Conservation (phyloP, 2,888 invertebrate species). For the Oscheius onirici region DNA sequence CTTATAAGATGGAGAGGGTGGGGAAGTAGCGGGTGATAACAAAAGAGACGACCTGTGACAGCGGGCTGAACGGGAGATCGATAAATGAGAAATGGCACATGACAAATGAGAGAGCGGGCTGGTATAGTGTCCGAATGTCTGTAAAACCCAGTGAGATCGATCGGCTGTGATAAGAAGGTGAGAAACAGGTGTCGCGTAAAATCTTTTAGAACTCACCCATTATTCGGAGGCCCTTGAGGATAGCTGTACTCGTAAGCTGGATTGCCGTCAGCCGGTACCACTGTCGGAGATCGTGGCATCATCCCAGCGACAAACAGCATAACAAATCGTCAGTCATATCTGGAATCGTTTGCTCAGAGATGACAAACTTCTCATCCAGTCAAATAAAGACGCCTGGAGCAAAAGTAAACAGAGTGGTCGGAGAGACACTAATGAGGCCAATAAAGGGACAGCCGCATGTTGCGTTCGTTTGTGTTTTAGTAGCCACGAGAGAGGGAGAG, state of each 20-base stretch:
- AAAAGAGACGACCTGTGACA: conserved; percentile 14
- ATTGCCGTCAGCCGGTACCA: conserved; percentile 20
- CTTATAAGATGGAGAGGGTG: neutral
- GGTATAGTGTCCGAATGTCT: neutral
- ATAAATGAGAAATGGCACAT: conserved; percentile 30
- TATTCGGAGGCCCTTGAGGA: neutral
- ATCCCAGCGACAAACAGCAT: conserved; percentile 11
- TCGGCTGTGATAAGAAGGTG: conserved; percentile 9
- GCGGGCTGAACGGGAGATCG: conserved; percentile 19
- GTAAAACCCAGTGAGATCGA: neutral
- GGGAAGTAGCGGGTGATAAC: neutral
- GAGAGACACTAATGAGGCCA: neutral
- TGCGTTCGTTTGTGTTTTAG: neutral
- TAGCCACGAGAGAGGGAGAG: neutral
- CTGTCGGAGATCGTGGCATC: conserved; percentile 12
- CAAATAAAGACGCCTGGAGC: neutral
- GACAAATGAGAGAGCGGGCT: conserved; percentile 13
- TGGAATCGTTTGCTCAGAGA: conserved; percentile 1
- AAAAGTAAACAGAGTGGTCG: neutral
- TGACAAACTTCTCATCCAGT: neutral
- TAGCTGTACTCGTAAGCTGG: conserved; percentile 24
- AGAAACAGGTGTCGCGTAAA: neutral
- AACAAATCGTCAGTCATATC: neutral
- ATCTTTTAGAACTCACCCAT: conserved; percentile 11
- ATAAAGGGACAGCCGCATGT: conserved; percentile 6